These are phyloP conservation scores for Xenopus borealis DNA, from an alignment of 2,113 vertebrate species.

Conservation along the genomic window DNA sequence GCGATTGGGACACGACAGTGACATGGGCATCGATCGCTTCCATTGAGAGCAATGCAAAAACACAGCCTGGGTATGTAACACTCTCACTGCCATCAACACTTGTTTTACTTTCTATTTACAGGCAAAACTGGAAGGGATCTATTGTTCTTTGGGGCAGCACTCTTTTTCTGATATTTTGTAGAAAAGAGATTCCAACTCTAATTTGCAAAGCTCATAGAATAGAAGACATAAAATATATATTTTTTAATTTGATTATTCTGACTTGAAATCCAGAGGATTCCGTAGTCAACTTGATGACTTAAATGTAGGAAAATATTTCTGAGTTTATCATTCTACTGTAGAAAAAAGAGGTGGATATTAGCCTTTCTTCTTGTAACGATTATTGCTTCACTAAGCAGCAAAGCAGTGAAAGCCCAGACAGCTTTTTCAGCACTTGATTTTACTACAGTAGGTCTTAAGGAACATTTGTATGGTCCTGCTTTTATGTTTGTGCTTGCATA, in stretches of 20 bases:
- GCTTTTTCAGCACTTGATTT: slow-evolving; percentile 75
- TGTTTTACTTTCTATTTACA: slow-evolving; percentile 78
- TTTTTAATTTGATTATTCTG: slow-evolving; percentile 9
- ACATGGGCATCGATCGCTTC: slow-evolving; percentile 98
- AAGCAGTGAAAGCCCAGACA: slow-evolving; percentile 60
- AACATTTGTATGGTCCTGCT: slow-evolving; percentile 61
- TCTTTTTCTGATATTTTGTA: slow-evolving; percentile 20
- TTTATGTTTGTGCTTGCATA: slow-evolving; percentile 66
- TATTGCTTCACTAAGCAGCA: slow-evolving; percentile 63
- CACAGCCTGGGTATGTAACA: slow-evolving; percentile 86
- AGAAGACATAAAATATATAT: not conserved
- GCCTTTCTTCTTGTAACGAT: slow-evolving; percentile 48
- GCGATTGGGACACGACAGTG: slow-evolving; percentile 96
- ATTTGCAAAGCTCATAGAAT: not conserved
- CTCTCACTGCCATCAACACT: slow-evolving; percentile 78
- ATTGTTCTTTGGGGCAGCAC: slow-evolving; percentile 54
- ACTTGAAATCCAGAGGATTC: not conserved
- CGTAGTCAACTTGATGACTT: not conserved
- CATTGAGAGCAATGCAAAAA: slow-evolving; percentile 88
- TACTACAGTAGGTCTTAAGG: slow-evolving; percentile 57
- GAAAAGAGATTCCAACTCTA: slow-evolving; percentile 10
- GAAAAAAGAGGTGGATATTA: not conserved
- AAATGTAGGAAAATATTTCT: not conserved
- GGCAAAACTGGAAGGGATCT: slow-evolving; percentile 67
- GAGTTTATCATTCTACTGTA: not conserved